These are phyloP conservation scores for Taeniopygia guttata DNA, from an alignment of 2,797 vertebrate species.

Conservation along the genomic window DNA sequence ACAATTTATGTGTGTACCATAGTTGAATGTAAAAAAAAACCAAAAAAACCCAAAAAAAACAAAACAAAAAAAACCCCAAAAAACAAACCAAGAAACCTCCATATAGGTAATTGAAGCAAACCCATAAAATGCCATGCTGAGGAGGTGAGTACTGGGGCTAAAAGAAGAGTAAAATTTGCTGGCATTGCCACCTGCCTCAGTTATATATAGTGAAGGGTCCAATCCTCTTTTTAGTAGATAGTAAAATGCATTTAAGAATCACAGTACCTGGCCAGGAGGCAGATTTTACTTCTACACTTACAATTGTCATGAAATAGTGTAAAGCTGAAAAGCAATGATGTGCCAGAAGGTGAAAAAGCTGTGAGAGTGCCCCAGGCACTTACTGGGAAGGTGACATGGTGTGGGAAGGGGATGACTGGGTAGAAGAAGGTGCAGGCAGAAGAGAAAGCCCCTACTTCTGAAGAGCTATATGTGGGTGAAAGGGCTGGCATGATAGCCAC, in stretches of 20 bases:
- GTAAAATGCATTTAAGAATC: neutral
- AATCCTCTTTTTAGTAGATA: neutral
- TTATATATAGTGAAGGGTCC: fast-evolving
- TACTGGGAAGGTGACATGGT: neutral
- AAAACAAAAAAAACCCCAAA: neutral
- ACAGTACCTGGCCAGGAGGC: neutral
- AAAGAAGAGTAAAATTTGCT: neutral
- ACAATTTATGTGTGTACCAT: neutral
- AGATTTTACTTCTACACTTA: neutral
- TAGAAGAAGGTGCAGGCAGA: neutral
- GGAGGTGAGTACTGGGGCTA: fast-evolving
- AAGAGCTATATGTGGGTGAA: fast-evolving
- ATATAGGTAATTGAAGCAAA: neutral
- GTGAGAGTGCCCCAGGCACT: fast-evolving
- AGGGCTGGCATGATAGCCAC: neutral
- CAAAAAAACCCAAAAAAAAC: too few species aligned
- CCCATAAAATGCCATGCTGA: neutral
- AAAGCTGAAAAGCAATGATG: neutral
- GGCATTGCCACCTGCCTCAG: fast-evolving
- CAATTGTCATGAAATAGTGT: neutral
- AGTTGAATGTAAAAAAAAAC: neutral
- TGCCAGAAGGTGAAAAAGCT: neutral
- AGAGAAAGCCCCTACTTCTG: neutral
- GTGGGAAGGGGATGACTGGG: neutral
- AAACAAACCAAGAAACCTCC: neutral